Evolutionary conservation across 2,113 vertebrate genomes (phyloP), one percentile per base, ranked within the genome.

Genomic region (Mungos mungo): DNA sequence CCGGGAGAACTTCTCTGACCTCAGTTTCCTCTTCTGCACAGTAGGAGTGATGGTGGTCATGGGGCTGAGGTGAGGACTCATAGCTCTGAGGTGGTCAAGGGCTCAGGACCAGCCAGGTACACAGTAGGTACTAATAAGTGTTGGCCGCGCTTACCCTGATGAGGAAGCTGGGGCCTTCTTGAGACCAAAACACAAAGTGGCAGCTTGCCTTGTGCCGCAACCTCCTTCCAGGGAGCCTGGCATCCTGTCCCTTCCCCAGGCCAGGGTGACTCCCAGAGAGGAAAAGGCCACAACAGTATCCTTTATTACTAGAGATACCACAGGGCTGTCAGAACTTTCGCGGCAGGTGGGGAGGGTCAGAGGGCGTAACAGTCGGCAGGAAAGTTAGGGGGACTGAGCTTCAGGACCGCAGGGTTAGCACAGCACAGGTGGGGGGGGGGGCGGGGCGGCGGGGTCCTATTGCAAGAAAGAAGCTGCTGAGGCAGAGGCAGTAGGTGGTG

Each of bases 261-360:
- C 81, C 45, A 33, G 69, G 47, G 69, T 3, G 15, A 89, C 14
- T n/a, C 38, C 45, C 80, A 80, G 35, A 82, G 45, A 50, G 45
- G n/a, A 47, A 66, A 13, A 23, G 45, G 52, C 35, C n/a, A 69
- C 47, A 14, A 5, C 9, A 35, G 7, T 9, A 38, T 13, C 10
- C 0, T 97, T 98, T 97, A 97, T 97, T 96, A 23, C 0, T 16
- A 12, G 60, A 65, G 57, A 66, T 47, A 25, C 10, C 1, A 3
- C 4, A 25, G 47, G 41, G 47, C 69, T 18, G 1, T 25, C 33
- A 15, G 66, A 19, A 86, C 41, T 35, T 35, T 16, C 12, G 2
- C 27, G 31, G 50, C 54, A 25, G 63, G 45, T 13, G 71, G 63
- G 76, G 15, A 38, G 15, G n/a, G 69, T n/a, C 13, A 29, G 81